A percentile compares a stretch with the other conserved stretches of the same genome.
phyloP scores from a whole-genome alignment of 2,888 invertebrate species.

The Oxyteleia sp. region DNA sequence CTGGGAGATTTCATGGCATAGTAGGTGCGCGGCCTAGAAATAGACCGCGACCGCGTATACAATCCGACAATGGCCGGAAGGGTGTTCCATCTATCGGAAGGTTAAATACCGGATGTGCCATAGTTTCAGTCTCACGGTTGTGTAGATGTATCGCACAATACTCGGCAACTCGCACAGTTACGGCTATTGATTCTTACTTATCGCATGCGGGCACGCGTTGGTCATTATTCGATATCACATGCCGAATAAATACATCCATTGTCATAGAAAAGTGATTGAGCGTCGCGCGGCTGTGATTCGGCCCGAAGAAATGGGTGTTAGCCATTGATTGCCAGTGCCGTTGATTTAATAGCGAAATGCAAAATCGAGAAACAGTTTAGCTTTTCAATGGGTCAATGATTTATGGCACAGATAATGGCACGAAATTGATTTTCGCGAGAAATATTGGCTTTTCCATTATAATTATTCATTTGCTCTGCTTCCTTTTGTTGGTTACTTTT shows the following conservation, averaged over 20 bases:
- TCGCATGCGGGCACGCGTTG: slow-evolving; percentile 54
- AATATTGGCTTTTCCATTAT: slow-evolving; percentile 40
- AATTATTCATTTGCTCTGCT: slow-evolving; percentile 5
- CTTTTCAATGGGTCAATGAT: slow-evolving; percentile 34
- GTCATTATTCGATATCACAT: slow-evolving; percentile 45
- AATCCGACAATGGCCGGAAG: slow-evolving; percentile 85
- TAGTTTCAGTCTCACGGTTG: slow-evolving; percentile 58
- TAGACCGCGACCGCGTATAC: slow-evolving; percentile 81
- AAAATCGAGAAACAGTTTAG: slow-evolving; percentile 42
- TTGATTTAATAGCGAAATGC: slow-evolving; percentile 31
- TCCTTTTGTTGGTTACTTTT: too few relatives aligned
- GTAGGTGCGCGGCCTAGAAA: slow-evolving; percentile 79
- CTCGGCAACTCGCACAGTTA: slow-evolving; percentile 44
- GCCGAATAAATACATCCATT: slow-evolving; percentile 51
- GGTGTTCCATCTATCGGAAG: slow-evolving; percentile 79
- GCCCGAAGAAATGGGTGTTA: slow-evolving; percentile 21
- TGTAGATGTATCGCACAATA: slow-evolving; percentile 35
- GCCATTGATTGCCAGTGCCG: slow-evolving; percentile 24
- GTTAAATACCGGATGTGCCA: slow-evolving; percentile 77
- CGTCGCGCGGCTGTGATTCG: slow-evolving; percentile 16
- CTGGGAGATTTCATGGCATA: slow-evolving; percentile 66
- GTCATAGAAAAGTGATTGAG: slow-evolving; percentile 54
- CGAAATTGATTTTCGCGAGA: slow-evolving; percentile 12
- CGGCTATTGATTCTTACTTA: slow-evolving; percentile 62
- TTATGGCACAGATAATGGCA: slow-evolving; percentile 31